A percentile compares a stretch with the other conserved stretches of the same genome.
phyloP scores from a whole-genome alignment of 2,113 vertebrate species.

The Origma solitaria region DNA sequence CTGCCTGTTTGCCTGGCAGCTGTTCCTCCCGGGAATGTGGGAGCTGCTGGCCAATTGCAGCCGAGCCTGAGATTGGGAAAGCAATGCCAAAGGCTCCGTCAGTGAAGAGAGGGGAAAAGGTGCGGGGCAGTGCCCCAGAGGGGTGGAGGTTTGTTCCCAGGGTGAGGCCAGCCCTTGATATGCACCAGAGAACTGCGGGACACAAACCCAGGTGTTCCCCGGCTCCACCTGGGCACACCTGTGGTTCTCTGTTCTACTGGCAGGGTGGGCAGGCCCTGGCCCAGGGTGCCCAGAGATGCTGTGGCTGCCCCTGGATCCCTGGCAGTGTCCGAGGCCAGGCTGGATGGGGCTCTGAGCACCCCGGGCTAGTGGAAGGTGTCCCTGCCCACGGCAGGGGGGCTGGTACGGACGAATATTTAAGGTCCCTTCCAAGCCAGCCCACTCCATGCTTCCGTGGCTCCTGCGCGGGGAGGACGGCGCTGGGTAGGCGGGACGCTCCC shows the following conservation, averaged over 20 bases:
- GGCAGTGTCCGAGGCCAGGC: fast-evolving
- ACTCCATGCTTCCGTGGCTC: background rate
- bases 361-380: background rate
- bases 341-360: background rate
- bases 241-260: fast-evolving
- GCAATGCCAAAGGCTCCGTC: fast-evolving
- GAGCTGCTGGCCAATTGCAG: background rate
- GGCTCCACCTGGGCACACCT: background rate
- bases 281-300: background rate
- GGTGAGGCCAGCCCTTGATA: background rate
- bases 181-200: background rate
- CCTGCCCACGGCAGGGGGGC: background rate
- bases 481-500: background rate
- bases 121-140: background rate
- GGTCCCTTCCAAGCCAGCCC: background rate
- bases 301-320: background rate
- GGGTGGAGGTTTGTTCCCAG: background rate
- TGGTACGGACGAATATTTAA: background rate
- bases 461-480: background rate
- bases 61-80: background rate
- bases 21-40: background rate
- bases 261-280: background rate
- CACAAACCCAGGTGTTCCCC: background rate
- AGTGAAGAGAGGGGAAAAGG: fast-evolving
- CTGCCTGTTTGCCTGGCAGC: background rate